Evolutionary conservation across 2,888 invertebrate species (phyloP).

Genomic region (Mythimna loreyi): DNA sequence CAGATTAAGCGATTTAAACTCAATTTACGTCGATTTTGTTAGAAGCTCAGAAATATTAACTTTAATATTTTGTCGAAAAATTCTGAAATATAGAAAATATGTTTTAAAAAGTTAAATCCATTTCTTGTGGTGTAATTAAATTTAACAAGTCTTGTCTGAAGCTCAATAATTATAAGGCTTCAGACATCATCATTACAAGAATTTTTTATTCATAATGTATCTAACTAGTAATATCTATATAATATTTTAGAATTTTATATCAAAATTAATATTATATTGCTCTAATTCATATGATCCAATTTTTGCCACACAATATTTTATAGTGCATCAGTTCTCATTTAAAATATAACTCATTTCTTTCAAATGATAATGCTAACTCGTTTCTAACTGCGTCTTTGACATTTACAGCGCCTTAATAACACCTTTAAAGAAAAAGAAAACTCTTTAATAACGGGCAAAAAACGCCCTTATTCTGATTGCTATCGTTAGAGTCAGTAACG

Average conservation of each 20-base stretch:
- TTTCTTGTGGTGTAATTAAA: background rate
- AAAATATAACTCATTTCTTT: constrained; percentile 6
- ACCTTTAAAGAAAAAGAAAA: constrained; percentile 56
- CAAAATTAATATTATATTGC: too few species aligned
- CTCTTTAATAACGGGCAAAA: constrained; percentile 50
- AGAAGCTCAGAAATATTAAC: constrained; percentile 7
- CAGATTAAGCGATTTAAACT: constrained; percentile 23
- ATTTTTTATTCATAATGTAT: too few species aligned
- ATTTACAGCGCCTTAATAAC: constrained; percentile 50
- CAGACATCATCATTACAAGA: background rate
- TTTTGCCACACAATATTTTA: background rate
- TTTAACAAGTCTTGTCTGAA: too few species aligned
- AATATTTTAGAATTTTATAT: too few species aligned
- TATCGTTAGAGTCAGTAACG: constrained; percentile 74
- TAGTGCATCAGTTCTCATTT: background rate
- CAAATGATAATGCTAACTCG: constrained; percentile 14
- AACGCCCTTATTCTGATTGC: constrained; percentile 66
- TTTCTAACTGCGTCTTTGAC: constrained; percentile 16
- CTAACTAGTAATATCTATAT: too few species aligned
- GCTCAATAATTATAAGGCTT: too few species aligned
- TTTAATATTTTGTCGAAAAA: constrained; percentile 7
- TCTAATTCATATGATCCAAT: background rate
- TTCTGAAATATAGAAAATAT: too few species aligned
- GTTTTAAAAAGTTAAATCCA: background rate
- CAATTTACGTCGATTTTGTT: constrained; percentile 9